Percentiles rank a stretch among this genome's conserved stretches.
Evolutionary conservation across 2,113 vertebrate species (phyloP).

Genomic region (Picathartes gymnocephalus): DNA sequence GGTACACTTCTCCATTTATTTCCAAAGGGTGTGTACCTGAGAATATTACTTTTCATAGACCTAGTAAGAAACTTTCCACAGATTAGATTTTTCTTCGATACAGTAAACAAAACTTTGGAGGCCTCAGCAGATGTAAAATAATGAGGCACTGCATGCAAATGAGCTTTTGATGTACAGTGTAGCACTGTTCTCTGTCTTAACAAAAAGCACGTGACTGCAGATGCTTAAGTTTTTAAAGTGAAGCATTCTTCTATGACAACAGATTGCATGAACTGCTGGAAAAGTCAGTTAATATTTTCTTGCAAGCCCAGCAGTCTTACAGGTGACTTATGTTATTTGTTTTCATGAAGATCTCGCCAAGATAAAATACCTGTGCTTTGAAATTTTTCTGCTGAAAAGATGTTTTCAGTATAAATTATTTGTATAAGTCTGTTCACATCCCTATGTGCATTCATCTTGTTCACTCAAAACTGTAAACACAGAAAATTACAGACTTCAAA

Average conservation of each 20-base stretch:
- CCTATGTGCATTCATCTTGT: background rate
- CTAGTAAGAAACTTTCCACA: background rate
- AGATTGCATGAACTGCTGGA: background rate
- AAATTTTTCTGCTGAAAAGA: slow-evolving; percentile 10
- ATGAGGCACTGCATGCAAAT: background rate
- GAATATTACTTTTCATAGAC: background rate
- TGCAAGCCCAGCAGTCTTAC: slow-evolving; percentile 7
- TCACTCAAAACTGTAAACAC: background rate
- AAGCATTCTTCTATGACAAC: background rate
- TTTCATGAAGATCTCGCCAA: background rate
- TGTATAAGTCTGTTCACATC: background rate
- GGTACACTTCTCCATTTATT: background rate
- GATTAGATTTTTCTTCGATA: background rate
- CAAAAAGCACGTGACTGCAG: background rate
- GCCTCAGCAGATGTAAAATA: slow-evolving; percentile 19
- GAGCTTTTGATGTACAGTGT: background rate
- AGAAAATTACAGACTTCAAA: background rate
- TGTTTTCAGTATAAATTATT: background rate
- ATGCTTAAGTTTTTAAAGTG: background rate
- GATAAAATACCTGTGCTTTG: background rate
- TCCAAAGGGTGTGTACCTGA: background rate
- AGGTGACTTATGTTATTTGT: background rate
- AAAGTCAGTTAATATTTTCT: slow-evolving; percentile 16
- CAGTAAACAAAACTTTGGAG: background rate
- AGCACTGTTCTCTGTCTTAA: background rate